A percentile compares a stretch with the other conserved stretches of the same genome.
phyloP scores from a whole-genome alignment of 1,140 invertebrate species.

The Trichonephila clavipes region DNA sequence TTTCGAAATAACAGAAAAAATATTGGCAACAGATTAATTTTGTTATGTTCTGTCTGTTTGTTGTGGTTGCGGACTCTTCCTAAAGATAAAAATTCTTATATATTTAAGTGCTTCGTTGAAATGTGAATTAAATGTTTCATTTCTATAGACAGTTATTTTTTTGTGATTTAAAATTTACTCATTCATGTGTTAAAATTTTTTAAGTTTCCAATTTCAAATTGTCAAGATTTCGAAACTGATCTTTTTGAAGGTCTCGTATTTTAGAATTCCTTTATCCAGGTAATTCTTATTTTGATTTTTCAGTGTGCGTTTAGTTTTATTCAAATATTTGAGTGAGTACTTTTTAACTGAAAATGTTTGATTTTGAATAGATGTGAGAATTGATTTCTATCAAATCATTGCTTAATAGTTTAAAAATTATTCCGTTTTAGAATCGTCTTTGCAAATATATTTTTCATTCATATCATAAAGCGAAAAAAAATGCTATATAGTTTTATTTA shows the following conservation, averaged over 20 bases:
- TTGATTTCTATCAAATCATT: too few relatives aligned
- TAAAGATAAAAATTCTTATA: not conserved
- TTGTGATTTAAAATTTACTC: not conserved
- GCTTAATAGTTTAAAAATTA: too few relatives aligned
- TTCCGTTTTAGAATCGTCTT: too few relatives aligned
- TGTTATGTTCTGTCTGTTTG: constrained; percentile 34
- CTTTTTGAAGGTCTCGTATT: not conserved
- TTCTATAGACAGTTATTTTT: not conserved
- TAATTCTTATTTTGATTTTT: not conserved
- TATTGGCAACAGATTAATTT: not conserved
- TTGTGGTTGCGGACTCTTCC: not conserved
- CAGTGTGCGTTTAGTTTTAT: not conserved
- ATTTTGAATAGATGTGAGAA: too few relatives aligned
- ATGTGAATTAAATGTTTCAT: not conserved
- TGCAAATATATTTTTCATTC: too few relatives aligned
- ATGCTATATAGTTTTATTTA: too few relatives aligned
- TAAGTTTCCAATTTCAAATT: not conserved
- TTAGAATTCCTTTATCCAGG: not conserved
- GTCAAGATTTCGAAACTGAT: constrained; percentile 1
- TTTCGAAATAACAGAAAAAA: not conserved
- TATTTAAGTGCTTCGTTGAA: not conserved
- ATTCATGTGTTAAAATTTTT: not conserved
- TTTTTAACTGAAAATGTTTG: too few relatives aligned
- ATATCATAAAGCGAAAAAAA: too few relatives aligned
- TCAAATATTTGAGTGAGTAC: not conserved